Evolutionary conservation across 2,888 invertebrate species (phyloP), one percentile per base, ranked within the genome.

Genomic region (Byasa hedistus): DNA sequence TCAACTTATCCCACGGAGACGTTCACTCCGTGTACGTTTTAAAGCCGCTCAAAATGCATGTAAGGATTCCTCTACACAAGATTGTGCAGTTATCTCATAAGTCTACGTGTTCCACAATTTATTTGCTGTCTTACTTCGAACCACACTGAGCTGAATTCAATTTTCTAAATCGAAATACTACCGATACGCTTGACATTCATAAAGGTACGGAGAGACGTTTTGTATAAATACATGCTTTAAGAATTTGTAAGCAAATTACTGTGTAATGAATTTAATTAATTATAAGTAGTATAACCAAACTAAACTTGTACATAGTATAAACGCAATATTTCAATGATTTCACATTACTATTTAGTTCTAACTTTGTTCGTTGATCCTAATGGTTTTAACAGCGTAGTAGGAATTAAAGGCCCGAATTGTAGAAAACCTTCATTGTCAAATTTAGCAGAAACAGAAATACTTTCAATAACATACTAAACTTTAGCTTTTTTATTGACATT

Each of bases 41-140:
- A 58, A 57, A 62, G 39, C 61, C 51, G 65, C 55, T 66, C 62
- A 66, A 66, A 66, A 62, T 62, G 66, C 66, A 66, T 66, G 61
- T 66, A 66, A 52, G 66, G 66, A 66, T 66, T 66, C 62, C 48
- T 54, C 55, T 62, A 52, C 66, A 66, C 66, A 66, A 66, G 57
- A 66, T 66, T 66, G 66, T 66, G 61, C 52, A 62, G 54, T 23
- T 62, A 66, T 66, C 66, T 62, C 62, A 66, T 66, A 66, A 66
- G 66, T 66, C 57, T 66, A 54, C 58, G 66, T 62, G 62, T 66
- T 62, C 61, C 58, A 66, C 57, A 66, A 62, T 66, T 66, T 66
- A 66, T 66, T 62, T 66, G 54, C 62, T 58, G 62, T 58, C 57
- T 66, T 62, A 66, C 66, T 66, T 54, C 61, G 61, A 62, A 32